These are phyloP conservation scores for Epizoanthus rinbou DNA, from an alignment of 92 coral and sea anemone genomes.

Conservation along the genomic window DNA sequence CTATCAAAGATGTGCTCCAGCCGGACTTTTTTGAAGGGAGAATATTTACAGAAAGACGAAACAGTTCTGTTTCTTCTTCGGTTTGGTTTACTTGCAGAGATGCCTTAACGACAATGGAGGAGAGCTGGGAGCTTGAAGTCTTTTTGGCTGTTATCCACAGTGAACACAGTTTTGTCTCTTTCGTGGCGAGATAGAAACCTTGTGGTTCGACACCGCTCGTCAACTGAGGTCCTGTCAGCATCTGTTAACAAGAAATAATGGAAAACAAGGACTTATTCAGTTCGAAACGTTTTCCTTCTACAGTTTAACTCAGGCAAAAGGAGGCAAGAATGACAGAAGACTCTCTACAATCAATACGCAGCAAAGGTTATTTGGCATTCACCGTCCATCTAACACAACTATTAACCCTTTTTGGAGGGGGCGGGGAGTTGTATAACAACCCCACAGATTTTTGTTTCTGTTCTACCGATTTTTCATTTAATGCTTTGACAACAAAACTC, in stretches of 20 bases:
- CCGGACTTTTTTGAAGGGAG: neutral
- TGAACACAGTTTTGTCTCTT: neutral
- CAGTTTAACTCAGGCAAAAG: neutral
- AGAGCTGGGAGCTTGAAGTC: neutral
- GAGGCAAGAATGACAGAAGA: too few species aligned
- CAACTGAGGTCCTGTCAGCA: neutral
- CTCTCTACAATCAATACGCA: too few species aligned
- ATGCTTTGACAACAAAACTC: too few species aligned
- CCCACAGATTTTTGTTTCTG: too few species aligned
- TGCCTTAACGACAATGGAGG: neutral
- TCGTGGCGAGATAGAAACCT: neutral
- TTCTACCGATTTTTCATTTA: too few species aligned
- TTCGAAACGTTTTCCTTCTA: neutral
- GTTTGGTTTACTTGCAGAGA: neutral
- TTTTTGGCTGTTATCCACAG: neutral
- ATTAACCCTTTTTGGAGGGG: too few species aligned
- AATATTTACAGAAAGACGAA: neutral
- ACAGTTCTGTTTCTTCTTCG: constrained; percentile 12
- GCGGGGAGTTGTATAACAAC: too few species aligned
- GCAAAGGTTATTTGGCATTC: too few species aligned
- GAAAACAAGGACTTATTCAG: neutral
- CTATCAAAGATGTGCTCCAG: neutral
- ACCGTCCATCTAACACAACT: too few species aligned
- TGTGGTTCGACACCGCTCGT: neutral
- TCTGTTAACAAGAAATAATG: neutral